Evolutionary conservation across 2,888 invertebrate genomes (phyloP).

Genomic region (Scrobipalpa costella): DNA sequence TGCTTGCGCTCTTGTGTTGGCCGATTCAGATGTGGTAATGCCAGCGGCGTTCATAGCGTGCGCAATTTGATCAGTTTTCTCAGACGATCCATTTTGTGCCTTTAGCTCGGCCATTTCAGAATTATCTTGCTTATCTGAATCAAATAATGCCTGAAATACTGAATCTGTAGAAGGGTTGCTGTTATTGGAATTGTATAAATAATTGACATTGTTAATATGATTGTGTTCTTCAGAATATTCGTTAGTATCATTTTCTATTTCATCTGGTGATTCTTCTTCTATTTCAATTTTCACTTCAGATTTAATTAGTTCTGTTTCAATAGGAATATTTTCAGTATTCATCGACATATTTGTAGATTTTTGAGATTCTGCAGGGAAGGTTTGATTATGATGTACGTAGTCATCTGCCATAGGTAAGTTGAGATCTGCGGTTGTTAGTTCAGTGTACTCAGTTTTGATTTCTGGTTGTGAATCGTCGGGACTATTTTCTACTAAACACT

Average conservation of each 20-base stretch:
- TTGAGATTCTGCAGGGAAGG: slow-evolving; percentile 45
- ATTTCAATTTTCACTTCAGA: slow-evolving; percentile 57
- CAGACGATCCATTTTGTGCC: slow-evolving; percentile 48
- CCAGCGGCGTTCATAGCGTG: slow-evolving; percentile 75
- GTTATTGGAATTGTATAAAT: slow-evolving; percentile 42
- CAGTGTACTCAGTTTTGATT: slow-evolving; percentile 72
- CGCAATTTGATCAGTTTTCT: slow-evolving; percentile 70
- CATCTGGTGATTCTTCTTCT: slow-evolving; percentile 55
- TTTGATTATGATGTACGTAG: slow-evolving; percentile 56
- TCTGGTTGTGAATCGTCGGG: slow-evolving; percentile 60
- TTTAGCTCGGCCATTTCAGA: slow-evolving; percentile 38
- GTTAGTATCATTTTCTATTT: slow-evolving; percentile 46
- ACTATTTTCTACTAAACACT: slow-evolving; percentile 67
- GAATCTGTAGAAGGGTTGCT: slow-evolving; percentile 33
- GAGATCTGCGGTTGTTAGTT: slow-evolving; percentile 71
- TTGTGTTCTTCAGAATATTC: slow-evolving; percentile 42
- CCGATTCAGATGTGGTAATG: slow-evolving; percentile 56
- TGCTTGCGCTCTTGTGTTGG: slow-evolving; percentile 57
- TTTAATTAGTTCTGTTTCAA: slow-evolving; percentile 54
- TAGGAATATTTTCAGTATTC: slow-evolving; percentile 50
- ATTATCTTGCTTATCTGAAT: slow-evolving; percentile 32
- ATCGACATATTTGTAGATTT: slow-evolving; percentile 43
- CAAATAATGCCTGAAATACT: slow-evolving; percentile 36
- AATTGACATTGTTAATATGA: slow-evolving; percentile 44
- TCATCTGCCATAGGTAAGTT: slow-evolving; percentile 62